Percentiles rank a stretch among this genome's conserved stretches.
Evolutionary conservation across 2,113 vertebrate species (phyloP).

Genomic region (Glaucidium brasilianum): DNA sequence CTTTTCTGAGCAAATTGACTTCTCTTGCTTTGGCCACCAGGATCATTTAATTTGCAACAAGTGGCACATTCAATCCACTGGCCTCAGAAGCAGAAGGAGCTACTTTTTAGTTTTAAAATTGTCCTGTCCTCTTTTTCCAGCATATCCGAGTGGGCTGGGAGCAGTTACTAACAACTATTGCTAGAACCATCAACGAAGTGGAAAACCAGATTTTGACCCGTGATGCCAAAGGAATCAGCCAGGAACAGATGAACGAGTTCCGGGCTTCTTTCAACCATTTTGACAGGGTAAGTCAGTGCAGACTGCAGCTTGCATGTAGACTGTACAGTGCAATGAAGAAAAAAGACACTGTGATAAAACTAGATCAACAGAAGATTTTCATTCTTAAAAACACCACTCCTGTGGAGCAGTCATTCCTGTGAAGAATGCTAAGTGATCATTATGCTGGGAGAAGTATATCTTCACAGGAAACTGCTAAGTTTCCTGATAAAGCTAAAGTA

Average conservation of each 20-base stretch:
- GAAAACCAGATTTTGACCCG: slow-evolving; percentile 98
- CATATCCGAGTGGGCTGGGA: slow-evolving; percentile 99
- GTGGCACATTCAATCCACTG: not conserved
- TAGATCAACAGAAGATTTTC: not conserved
- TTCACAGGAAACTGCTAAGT: not conserved
- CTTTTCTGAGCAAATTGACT: not conserved
- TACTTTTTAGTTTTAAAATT: not conserved
- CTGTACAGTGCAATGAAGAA: not conserved
- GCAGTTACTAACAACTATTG: slow-evolving; percentile 96
- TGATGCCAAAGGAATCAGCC: slow-evolving; percentile 99
- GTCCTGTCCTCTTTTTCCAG: slow-evolving; percentile 62
- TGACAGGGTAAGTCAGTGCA: slow-evolving; percentile 85
- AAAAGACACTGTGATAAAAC: not conserved
- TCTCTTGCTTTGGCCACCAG: not conserved
- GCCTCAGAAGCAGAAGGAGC: not conserved
- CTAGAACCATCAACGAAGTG: slow-evolving; percentile 96
- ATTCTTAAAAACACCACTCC: not conserved
- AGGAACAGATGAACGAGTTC: slow-evolving; percentile 98
- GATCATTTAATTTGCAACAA: not conserved
- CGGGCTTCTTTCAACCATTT: slow-evolving; percentile 99
- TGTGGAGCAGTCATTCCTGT: not conserved
- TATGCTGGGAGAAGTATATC: not conserved
- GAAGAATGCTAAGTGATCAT: not conserved
- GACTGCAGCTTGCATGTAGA: not conserved
- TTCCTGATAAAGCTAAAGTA: not conserved